Conservation (phyloP, 2,797 vertebrate species). For the Brachyrhaphis roseni region DNA sequence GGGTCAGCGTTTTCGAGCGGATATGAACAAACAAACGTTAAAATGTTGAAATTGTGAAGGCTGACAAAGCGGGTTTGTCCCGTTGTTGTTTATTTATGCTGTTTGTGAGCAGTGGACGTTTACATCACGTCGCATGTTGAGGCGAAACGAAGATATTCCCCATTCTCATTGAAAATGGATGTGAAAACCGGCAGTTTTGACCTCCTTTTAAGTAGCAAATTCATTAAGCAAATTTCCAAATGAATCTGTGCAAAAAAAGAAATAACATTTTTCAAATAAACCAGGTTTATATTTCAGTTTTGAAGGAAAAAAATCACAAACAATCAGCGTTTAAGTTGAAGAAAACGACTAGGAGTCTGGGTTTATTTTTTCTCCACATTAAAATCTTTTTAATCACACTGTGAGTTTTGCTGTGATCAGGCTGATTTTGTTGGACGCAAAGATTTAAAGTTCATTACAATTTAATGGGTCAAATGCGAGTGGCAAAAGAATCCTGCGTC, state of each 20-base stretch:
- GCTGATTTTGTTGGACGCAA: fast-evolving
- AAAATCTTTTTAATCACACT: background rate
- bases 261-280: background rate
- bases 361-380: background rate
- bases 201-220: slow-evolving; percentile 6
- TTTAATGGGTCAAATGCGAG: background rate
- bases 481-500: background rate
- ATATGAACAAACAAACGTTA: slow-evolving; percentile 74
- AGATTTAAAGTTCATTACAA: background rate
- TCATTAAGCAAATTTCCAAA: background rate
- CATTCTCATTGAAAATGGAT: slow-evolving; percentile 16
- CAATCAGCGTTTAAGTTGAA: background rate
- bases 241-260: background rate
- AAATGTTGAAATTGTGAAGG: slow-evolving; percentile 51
- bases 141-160: slow-evolving; percentile 29
- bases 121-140: slow-evolving; percentile 58
- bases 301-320: slow-evolving; percentile 1
- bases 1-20: slow-evolving; percentile 65
- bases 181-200: slow-evolving; percentile 5
- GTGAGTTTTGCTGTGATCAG: background rate
- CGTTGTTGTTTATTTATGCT: slow-evolving; percentile 62
- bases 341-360: background rate
- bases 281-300: background rate
- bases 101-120: slow-evolving; percentile 70
- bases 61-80: slow-evolving; percentile 58